Base-by-base conservation (phyloP, 2,113 vertebrate species). In the Amazona vittata region DNA sequence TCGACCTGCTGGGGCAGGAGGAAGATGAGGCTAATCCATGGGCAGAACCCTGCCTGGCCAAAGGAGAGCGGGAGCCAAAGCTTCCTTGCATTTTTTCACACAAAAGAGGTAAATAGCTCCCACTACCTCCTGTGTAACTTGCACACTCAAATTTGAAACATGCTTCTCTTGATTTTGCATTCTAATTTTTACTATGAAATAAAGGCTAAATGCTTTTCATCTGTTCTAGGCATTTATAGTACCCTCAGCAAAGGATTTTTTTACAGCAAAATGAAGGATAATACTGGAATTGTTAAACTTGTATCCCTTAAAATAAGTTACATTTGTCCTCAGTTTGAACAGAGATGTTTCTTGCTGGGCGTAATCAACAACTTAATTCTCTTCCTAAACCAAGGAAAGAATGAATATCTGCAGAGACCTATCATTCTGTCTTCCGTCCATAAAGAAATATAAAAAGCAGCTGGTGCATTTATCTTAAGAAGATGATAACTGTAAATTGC, bases 401-500 rank as follows among this genome's bases (percentile, higher is more conserved):
- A 93, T 41, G 24, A 89, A 12, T 93, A 92, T 96, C 97, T 92
- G 90, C 24, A 71, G 88, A 97, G 90, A 92, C 81, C 93, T 95
- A 97, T 97, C 94, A 95, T 95, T 96, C 97, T 94, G 80, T 76
- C 94, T 94, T 93, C 94, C 44, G 91, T 83, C 86, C 83, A 89
- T 93, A 94, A 92, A 95, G 67, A 86, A 97, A 90, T 93, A 91
- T 79, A 89, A 97, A 96, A 98, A 97, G 67, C 95, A 98, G 94
- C 94, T 95, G 94, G 97, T 98, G 95, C 97, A 95, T 97, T 97
- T 96, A 88, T 95, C 94, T 94, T 77, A 88, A 55, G 64, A 82
- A 97, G 97, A 97, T 71, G 97, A 96, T 95, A 93, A 90, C 90
- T 95, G 96, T 76, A 96, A 96, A 96, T 97, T 97, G 81, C 69